Percentiles rank a stretch among this genome's conserved stretches.
phyloP scores from a whole-genome alignment of 2,797 vertebrate genomes.

The Iguana delicatissima region DNA sequence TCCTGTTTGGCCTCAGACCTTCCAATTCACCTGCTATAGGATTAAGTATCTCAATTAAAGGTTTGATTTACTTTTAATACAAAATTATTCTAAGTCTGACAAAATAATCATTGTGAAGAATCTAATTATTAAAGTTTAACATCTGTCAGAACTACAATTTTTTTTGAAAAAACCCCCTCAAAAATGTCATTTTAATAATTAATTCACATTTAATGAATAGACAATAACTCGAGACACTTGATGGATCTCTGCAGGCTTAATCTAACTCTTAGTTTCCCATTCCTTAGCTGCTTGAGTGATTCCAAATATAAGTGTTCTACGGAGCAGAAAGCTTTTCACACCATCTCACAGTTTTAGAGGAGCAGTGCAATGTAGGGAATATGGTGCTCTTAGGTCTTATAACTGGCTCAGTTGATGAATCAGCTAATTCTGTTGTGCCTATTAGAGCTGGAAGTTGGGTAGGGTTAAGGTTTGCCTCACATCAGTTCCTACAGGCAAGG shows the following conservation, averaged over 20 bases:
- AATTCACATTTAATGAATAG: slow-evolving; percentile 75
- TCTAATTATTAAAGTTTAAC: slow-evolving; percentile 69
- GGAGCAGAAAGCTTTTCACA: not conserved
- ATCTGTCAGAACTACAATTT: slow-evolving; percentile 59
- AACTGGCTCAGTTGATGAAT: fast-evolving
- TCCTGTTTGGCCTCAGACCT: slow-evolving; percentile 44
- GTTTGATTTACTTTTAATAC: slow-evolving; percentile 77
- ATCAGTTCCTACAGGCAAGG: not conserved
- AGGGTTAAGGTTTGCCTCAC: not conserved
- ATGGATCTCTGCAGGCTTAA: slow-evolving; percentile 31
- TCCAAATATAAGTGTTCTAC: not conserved
- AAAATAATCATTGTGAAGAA: slow-evolving; percentile 79
- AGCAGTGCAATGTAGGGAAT: not conserved
- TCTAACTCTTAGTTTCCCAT: not conserved
- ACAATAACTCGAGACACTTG: slow-evolving; percentile 59
- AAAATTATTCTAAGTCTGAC: slow-evolving; percentile 79
- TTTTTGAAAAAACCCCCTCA: slow-evolving; percentile 46
- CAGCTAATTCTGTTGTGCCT: not conserved
- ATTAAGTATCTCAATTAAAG: slow-evolving; percentile 74
- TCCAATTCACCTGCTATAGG: slow-evolving; percentile 55
- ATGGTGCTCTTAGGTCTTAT: not conserved
- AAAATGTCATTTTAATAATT: slow-evolving; percentile 79
- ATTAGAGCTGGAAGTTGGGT: no score
- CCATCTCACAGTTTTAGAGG: not conserved
- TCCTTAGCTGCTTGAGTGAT: slow-evolving; percentile 14